These are phyloP conservation scores for Malurus splendens DNA, from an alignment of 2,797 vertebrate species.

Conservation along the genomic window DNA sequence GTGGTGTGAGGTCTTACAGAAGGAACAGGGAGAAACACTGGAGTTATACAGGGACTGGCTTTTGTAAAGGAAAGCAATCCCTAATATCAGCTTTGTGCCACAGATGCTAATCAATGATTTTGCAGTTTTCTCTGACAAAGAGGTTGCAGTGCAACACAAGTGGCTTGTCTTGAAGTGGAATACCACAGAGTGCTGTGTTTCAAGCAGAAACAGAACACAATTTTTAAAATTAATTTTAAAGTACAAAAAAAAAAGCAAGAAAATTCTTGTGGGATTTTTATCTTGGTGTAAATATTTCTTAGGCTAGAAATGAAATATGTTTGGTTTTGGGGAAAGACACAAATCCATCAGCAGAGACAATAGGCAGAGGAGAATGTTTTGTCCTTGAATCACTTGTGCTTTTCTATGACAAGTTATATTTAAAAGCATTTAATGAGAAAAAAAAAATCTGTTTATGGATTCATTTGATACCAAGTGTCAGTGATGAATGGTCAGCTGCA, in stretches of 20 bases:
- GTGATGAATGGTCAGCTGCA: constrained; percentile 30
- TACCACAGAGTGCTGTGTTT: background rate
- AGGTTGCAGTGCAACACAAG: background rate
- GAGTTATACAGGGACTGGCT: background rate
- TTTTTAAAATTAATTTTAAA: background rate
- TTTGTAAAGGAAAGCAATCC: background rate
- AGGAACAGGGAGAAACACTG: background rate
- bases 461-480: constrained; percentile 27
- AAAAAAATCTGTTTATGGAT: constrained; percentile 11
- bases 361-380: constrained; percentile 41
- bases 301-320: constrained; percentile 21
- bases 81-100: background rate
- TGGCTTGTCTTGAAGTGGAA: background rate
- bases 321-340: background rate
- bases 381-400: constrained; percentile 32
- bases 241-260: background rate
- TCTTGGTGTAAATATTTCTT: constrained; percentile 34
- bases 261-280: constrained; percentile 25
- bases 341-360: constrained; percentile 32
- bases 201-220: background rate
- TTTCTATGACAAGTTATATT: constrained; percentile 46
- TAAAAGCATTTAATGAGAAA: constrained; percentile 23
- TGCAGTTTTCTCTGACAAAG: background rate
- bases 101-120: background rate
- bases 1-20: background rate